A percentile compares a stretch with the other conserved stretches of the same genome.
Evolutionary conservation across 2,888 invertebrate genomes (phyloP).

Genomic region (Drosophila lacicola): DNA sequence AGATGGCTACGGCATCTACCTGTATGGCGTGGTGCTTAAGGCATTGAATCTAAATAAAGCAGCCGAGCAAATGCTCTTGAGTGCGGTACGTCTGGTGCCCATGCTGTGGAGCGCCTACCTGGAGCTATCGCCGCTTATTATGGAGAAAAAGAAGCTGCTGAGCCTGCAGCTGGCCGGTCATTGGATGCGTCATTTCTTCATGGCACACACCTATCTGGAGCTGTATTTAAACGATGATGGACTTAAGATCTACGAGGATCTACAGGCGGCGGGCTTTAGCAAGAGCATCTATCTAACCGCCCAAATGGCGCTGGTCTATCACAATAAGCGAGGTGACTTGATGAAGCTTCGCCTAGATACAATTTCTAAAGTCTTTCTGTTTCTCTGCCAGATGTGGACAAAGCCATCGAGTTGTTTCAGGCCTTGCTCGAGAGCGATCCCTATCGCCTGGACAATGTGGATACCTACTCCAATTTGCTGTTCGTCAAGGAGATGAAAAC

Average conservation of each 20-base stretch:
- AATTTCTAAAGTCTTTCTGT: background rate
- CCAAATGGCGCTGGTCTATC: slow-evolving; percentile 96
- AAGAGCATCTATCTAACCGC: slow-evolving; percentile 95
- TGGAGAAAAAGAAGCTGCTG: slow-evolving; percentile 91
- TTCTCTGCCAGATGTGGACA: slow-evolving; percentile 90
- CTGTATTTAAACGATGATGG: slow-evolving; percentile 96
- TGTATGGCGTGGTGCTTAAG: slow-evolving; percentile 96
- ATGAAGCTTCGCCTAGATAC: background rate
- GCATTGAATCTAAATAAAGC: slow-evolving; percentile 92
- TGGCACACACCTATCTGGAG: slow-evolving; percentile 95
- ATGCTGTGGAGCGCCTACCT: slow-evolving; percentile 98
- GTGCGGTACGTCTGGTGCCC: slow-evolving; percentile 92
- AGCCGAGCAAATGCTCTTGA: slow-evolving; percentile 92
- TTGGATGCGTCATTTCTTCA: slow-evolving; percentile 97
- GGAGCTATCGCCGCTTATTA: slow-evolving; percentile 94
- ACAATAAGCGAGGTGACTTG: slow-evolving; percentile 93
- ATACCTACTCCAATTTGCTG: slow-evolving; percentile 97
- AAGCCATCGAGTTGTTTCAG: slow-evolving; percentile 94
- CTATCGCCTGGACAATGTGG: slow-evolving; percentile 97
- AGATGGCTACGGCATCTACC: slow-evolving; percentile 94
- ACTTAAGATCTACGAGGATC: slow-evolving; percentile 91
- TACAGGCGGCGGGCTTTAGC: slow-evolving; percentile 92
- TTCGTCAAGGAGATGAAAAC: slow-evolving; percentile 97
- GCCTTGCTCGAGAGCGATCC: slow-evolving; percentile 95
- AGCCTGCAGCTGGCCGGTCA: slow-evolving; percentile 91